Conservation (phyloP, 2,797 vertebrate species). For the Cottoperca gobio region DNA sequence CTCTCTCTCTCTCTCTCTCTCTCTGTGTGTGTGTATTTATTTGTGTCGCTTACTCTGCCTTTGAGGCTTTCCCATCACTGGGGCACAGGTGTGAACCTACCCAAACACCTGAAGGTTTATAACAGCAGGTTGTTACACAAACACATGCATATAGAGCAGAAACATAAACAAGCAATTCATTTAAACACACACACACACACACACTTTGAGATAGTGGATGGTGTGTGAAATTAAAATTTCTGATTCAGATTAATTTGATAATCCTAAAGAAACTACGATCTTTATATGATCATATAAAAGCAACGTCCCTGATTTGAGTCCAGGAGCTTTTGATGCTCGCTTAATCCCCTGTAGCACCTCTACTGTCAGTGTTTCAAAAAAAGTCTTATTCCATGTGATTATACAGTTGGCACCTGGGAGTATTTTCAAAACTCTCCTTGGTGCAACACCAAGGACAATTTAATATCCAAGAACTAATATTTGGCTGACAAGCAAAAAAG, state of each 20-base stretch:
- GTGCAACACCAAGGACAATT: neutral
- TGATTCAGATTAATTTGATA: neutral
- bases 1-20: slow-evolving; percentile 5
- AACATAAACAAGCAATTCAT: too few relatives aligned
- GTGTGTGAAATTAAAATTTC: slow-evolving; percentile 7
- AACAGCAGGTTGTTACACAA: slow-evolving; percentile 20
- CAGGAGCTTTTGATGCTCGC: neutral
- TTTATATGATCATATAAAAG: neutral
- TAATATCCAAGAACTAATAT: slow-evolving; percentile 5
- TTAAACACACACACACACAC: neutral
- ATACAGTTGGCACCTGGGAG: neutral
- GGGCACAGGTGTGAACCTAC: slow-evolving; percentile 65
- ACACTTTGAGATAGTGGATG: neutral
- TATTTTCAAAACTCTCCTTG: neutral
- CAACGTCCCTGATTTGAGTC: neutral
- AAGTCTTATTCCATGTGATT: neutral
- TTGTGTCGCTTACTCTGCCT: slow-evolving; percentile 60
- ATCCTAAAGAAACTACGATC: too few relatives aligned
- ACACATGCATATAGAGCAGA: neutral
- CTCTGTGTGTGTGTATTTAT: too few relatives aligned
- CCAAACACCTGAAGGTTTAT: slow-evolving; percentile 48
- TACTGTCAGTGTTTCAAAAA: neutral
- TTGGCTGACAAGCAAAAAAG: slow-evolving; percentile 1
- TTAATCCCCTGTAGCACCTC: neutral
- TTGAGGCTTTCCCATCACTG: slow-evolving; percentile 45